These are phyloP conservation scores for Onychomys arenicola DNA, from an alignment of 2,797 vertebrate genomes.

Conservation along the genomic window DNA sequence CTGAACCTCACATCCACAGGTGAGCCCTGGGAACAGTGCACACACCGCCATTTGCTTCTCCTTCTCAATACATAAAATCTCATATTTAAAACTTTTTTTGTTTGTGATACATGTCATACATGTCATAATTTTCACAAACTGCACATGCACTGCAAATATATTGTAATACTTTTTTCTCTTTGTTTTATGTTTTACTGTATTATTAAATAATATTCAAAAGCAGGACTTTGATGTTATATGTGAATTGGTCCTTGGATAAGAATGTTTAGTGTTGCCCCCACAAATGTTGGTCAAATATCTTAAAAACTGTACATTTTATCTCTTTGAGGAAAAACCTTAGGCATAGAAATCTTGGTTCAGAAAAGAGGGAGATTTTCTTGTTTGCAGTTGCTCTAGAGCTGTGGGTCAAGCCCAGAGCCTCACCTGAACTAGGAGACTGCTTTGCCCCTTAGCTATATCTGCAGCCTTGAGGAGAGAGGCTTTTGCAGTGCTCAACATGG, in stretches of 20 bases:
- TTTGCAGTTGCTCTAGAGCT: background rate
- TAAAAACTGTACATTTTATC: background rate
- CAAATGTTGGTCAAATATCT: background rate
- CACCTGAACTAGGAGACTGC: background rate
- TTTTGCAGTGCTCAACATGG: background rate
- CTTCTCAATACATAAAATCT: background rate
- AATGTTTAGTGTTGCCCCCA: background rate
- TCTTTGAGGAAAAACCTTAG: background rate
- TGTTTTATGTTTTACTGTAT: background rate
- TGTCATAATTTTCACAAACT: background rate
- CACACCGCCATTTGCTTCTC: background rate
- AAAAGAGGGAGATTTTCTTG: background rate
- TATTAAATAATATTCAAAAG: conserved; percentile 19
- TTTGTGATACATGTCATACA: fast-evolving
- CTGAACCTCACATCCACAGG: background rate
- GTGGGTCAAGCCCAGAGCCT: background rate
- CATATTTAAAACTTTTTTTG: background rate
- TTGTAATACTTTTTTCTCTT: background rate
- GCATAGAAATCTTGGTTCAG: background rate
- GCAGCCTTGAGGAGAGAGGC: background rate
- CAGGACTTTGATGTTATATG: background rate
- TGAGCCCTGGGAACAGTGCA: background rate
- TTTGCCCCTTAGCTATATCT: background rate
- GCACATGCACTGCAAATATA: background rate
- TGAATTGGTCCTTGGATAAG: background rate